Evolutionary conservation across 2,797 vertebrate species (phyloP).

Genomic region (Picus viridis): DNA sequence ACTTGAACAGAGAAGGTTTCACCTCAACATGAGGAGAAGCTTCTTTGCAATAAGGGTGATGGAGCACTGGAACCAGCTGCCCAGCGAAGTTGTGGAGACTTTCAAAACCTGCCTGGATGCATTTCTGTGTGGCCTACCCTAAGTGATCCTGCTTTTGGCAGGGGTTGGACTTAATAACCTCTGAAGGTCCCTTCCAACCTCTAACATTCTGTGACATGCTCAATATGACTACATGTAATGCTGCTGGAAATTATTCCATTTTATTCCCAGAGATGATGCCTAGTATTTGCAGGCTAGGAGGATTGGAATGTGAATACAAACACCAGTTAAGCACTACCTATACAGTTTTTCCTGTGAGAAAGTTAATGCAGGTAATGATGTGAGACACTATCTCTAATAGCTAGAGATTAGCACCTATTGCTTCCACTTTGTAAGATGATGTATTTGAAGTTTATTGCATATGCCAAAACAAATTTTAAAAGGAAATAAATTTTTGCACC

Average conservation of each 20-base stretch:
- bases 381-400: background rate
- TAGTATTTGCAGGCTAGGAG: background rate
- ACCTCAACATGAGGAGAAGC: too few relatives aligned
- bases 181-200: too few relatives aligned
- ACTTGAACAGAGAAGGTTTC: too few relatives aligned
- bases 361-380: too few relatives aligned
- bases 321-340: background rate
- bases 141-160: too few relatives aligned
- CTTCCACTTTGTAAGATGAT: background rate
- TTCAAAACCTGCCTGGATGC: too few relatives aligned
- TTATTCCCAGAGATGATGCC: background rate
- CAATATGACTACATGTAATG: background rate
- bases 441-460: background rate
- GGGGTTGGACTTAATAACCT: too few relatives aligned
- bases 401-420: background rate
- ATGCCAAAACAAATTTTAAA: background rate
- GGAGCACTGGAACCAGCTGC: too few relatives aligned
- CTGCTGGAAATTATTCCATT: background rate
- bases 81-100: too few relatives aligned
- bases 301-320: background rate
- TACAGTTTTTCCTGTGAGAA: background rate
- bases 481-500: background rate
- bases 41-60: too few relatives aligned
- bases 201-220: background rate
- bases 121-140: too few relatives aligned